Evolutionary conservation across 2,113 vertebrate species (phyloP).

Genomic region (Tyrannus savana): DNA sequence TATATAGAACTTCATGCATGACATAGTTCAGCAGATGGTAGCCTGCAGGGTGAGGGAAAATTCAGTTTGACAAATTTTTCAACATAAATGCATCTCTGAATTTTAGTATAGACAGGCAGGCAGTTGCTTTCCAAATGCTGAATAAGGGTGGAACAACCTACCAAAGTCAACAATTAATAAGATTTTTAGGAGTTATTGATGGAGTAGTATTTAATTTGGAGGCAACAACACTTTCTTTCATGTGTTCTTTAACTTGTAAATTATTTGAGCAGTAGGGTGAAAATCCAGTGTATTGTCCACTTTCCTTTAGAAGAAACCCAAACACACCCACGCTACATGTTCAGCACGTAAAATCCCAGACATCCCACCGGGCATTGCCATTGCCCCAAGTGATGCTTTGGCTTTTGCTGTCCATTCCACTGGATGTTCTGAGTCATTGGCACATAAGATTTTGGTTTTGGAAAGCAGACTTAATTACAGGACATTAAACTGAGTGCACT

Average conservation of each 20-base stretch:
- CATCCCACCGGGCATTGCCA: neutral
- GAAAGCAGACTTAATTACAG: neutral
- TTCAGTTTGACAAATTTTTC: neutral
- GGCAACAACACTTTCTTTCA: neutral
- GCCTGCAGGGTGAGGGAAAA: neutral
- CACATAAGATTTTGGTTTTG: neutral
- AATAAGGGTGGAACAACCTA: neutral
- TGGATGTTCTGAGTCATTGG: neutral
- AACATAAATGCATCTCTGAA: neutral
- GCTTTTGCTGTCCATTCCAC: accelerated
- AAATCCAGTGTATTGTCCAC: neutral
- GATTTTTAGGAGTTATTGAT: neutral
- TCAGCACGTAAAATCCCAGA: neutral
- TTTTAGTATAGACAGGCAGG: neutral
- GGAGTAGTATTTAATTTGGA: neutral
- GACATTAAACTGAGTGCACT: neutral
- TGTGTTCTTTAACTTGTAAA: neutral
- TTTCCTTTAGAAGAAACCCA: neutral
- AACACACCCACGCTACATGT: accelerated
- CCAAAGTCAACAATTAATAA: neutral
- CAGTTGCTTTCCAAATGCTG: neutral
- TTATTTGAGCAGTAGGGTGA: neutral
- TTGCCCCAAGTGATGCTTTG: neutral
- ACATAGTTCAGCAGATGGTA: slow-evolving; percentile 27
- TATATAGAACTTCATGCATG: neutral